phyloP scores from a whole-genome alignment of 2,113 vertebrate species.

The Sceloporus tristichus region DNA sequence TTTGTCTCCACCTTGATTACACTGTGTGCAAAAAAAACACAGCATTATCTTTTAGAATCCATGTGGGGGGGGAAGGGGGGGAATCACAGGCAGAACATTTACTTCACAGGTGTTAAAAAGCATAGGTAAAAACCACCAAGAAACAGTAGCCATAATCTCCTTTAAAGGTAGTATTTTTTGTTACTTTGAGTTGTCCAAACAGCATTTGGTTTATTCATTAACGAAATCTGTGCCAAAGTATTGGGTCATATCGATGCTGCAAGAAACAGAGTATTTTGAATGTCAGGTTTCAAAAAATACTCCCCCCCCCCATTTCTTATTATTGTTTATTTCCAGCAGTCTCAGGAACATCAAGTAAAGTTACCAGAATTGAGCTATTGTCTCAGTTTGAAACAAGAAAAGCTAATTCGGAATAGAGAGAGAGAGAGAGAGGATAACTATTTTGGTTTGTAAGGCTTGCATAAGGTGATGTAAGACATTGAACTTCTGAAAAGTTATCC shows the following conservation, averaged over 20 bases:
- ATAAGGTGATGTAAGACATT: constrained; percentile 30
- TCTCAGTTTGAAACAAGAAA: neutral
- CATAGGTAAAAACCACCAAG: neutral
- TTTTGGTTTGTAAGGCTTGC: constrained; percentile 24
- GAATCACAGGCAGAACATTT: neutral
- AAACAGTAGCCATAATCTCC: neutral
- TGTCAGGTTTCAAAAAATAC: neutral
- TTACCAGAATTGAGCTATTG: neutral
- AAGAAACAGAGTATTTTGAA: neutral
- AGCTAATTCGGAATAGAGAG: neutral
- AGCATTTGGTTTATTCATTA: neutral
- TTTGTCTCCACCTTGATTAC: no score
- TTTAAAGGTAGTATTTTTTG: neutral
- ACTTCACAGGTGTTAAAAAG: neutral
- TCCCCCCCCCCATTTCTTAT: neutral
- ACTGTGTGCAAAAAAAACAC: no score
- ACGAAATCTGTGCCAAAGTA: neutral
- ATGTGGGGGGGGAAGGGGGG: neutral
- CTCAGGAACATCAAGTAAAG: neutral
- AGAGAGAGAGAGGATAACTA: neutral
- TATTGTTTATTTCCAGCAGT: neutral
- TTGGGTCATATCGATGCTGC: neutral
- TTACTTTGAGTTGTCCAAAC: neutral
- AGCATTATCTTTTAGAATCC: no score
- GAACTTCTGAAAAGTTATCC: constrained; percentile 23